Evolutionary conservation across 2,113 vertebrate species (phyloP).

Genomic region (Calidris pygmaea): DNA sequence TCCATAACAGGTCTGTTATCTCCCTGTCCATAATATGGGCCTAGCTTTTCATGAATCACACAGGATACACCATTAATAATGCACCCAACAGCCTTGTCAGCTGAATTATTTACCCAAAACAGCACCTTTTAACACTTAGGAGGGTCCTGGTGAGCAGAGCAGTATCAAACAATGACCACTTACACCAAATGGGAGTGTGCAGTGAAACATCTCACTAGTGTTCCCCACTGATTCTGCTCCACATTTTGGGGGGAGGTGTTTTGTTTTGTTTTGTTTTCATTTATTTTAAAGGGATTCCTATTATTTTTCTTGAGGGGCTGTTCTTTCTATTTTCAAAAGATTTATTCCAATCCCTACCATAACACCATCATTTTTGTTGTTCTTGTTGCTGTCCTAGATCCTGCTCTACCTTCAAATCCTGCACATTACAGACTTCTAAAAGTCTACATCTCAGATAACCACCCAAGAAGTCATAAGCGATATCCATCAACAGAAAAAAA

Average conservation of each 20-base stretch:
- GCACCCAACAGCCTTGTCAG: background rate
- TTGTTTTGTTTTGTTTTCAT: background rate
- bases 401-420: background rate
- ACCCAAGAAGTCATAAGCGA: background rate
- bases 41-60: background rate
- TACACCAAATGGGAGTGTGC: background rate
- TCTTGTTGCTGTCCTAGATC: background rate
- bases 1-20: background rate
- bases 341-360: background rate
- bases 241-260: background rate
- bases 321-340: background rate
- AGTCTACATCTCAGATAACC: background rate
- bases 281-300: background rate
- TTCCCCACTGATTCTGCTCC: background rate
- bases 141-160: background rate
- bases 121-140: background rate
- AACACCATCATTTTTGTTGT: background rate
- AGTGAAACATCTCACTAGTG: background rate
- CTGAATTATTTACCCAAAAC: background rate
- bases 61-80: background rate
- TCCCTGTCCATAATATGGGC: background rate
- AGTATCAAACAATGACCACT: background rate
- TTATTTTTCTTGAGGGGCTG: background rate
- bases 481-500: background rate
- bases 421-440: background rate